Percentiles rank a stretch among this genome's conserved stretches.
phyloP scores from a whole-genome alignment of 2,888 invertebrate genomes.

The Meghimatium bilineatum region DNA sequence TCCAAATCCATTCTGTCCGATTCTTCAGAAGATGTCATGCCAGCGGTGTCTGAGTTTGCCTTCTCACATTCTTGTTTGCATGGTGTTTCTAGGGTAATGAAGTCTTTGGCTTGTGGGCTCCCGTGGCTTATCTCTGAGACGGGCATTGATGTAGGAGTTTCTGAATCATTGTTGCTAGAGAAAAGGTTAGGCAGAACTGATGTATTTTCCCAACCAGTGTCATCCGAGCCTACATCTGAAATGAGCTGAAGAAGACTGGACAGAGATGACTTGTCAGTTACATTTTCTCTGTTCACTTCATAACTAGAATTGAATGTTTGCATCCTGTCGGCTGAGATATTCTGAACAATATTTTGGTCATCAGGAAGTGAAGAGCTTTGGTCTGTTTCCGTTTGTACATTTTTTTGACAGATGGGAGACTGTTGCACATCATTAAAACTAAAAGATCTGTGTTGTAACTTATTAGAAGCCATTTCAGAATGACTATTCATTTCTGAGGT shows the following conservation, averaged over 20 bases:
- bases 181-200: conserved; percentile 5
- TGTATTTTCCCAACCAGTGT: conserved; percentile 1
- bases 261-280: conserved; percentile 36
- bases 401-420: conserved; percentile 4
- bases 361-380: not conserved
- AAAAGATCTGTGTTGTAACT: conserved; percentile 38
- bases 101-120: conserved; percentile 28
- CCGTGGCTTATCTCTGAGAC: conserved; percentile 8
- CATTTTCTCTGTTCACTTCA: not conserved
- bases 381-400: not conserved
- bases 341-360: not conserved
- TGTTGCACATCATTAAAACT: conserved; percentile 20
- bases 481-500: not conserved
- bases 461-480: not conserved
- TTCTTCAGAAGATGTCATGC: conserved; percentile 29
- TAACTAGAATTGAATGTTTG: not conserved
- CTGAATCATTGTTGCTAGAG: not conserved
- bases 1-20: conserved; percentile 14
- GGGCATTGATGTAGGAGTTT: not conserved
- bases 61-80: not conserved
- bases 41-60: conserved; percentile 15
- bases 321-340: not conserved
- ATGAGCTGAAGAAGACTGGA: conserved; percentile 39
- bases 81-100: conserved; percentile 33
- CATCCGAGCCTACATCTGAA: conserved; percentile 38